A percentile compares a stretch with the other conserved stretches of the same genome.
Conservation (phyloP, 2,888 invertebrate species). For the Syrista parreyssii region DNA sequence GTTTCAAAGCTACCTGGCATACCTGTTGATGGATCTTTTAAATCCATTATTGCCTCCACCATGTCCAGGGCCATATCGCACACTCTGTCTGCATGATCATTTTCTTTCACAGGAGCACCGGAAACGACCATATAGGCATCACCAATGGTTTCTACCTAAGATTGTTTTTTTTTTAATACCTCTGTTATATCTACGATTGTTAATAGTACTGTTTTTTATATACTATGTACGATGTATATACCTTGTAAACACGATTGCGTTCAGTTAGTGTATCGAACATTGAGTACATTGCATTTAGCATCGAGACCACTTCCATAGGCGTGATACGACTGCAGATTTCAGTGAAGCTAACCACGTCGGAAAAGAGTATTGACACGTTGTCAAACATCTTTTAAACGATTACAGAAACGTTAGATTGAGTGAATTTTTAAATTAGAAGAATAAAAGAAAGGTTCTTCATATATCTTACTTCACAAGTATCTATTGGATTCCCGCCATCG, state of each 20-base stretch:
- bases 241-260: conserved; percentile 94
- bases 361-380: conserved; percentile 95
- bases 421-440: conserved; percentile 1
- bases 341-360: conserved; percentile 97
- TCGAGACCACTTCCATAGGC: conserved; percentile 97
- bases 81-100: conserved; percentile 90
- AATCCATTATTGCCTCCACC: conserved; percentile 91
- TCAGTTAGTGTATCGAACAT: conserved; percentile 95
- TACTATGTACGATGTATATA: conserved; percentile 56
- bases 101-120: conserved; percentile 91
- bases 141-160: conserved; percentile 94
- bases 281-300: conserved; percentile 98
- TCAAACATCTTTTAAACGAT: conserved; percentile 86
- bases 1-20: conserved; percentile 12
- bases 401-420: conserved; percentile 11
- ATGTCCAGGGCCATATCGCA: conserved; percentile 97
- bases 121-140: conserved; percentile 99
- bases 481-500: conserved; percentile 94
- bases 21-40: conserved; percentile 94
- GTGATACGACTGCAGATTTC: conserved; percentile 96
- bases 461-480: conserved; percentile 89
- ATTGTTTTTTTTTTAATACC: conserved; percentile 7
- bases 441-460: background rate
- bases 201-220: background rate
- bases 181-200: background rate